Evolutionary conservation across 2,797 vertebrate species (phyloP).

Genomic region (Acestrorhynchus altus): DNA sequence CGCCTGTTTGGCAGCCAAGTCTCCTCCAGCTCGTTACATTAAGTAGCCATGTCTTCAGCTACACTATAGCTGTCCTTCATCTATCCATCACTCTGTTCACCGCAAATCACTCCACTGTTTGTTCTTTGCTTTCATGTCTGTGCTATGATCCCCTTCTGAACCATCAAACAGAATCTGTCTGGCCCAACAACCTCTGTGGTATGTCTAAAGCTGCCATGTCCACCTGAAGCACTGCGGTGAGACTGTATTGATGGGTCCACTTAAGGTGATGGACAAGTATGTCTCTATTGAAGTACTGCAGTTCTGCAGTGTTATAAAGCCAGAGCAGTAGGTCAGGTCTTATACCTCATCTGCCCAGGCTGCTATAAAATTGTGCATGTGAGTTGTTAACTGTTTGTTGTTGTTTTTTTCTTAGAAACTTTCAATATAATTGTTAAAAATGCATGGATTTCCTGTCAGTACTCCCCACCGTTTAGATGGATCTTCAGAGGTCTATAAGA

Average conservation of each 20-base stretch:
- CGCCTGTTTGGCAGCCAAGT: not conserved
- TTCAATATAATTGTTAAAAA: too few relatives aligned
- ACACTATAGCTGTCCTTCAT: slow-evolving; percentile 11
- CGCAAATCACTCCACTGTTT: slow-evolving; percentile 22
- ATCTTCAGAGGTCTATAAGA: too few relatives aligned
- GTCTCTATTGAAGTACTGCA: not conserved
- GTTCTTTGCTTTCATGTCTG: not conserved
- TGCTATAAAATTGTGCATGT: not conserved
- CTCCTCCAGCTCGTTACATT: slow-evolving; percentile 38
- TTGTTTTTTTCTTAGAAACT: not conserved
- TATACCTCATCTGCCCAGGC: not conserved
- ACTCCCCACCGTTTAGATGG: too few relatives aligned
- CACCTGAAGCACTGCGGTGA: not conserved
- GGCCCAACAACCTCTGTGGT: not conserved
- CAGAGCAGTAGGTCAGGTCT: slow-evolving; percentile 11
- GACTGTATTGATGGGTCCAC: not conserved
- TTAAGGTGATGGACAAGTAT: slow-evolving; percentile 17
- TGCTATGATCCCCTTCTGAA: not conserved
- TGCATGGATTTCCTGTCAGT: too few relatives aligned
- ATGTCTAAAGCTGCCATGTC: not conserved
- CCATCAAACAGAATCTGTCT: not conserved
- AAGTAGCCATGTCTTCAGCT: slow-evolving; percentile 32
- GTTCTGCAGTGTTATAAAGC: slow-evolving; percentile 1
- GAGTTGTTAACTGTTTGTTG: not conserved
- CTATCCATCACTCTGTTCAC: slow-evolving; percentile 34